Conservation (phyloP, 2,888 invertebrate species). For the Sympetrum striolatum region DNA sequence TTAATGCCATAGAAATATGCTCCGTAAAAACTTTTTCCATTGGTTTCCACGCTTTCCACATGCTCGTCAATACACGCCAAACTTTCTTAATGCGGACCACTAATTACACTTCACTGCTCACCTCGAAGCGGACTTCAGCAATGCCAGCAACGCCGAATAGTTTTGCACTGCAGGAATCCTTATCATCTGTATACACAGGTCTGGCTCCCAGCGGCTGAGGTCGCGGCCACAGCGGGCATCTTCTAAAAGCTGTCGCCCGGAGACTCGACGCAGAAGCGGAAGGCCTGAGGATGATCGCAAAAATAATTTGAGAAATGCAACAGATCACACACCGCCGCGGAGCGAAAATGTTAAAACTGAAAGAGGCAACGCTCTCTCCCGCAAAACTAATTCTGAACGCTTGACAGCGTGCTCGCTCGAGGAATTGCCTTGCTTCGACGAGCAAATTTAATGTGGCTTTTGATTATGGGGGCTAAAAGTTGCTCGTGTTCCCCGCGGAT, state of each 20-base stretch:
- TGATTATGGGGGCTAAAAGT: too few species aligned
- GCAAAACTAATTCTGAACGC: too few species aligned
- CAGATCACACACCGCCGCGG: too few species aligned
- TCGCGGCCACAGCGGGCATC: constrained; percentile 47
- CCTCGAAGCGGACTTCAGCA: constrained; percentile 52
- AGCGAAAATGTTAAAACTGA: too few species aligned
- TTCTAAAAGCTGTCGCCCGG: constrained; percentile 46
- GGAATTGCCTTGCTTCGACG: too few species aligned
- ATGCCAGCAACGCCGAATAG: constrained; percentile 54
- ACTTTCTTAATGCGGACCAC: neutral
- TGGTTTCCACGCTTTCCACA: neutral
- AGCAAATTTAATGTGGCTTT: too few species aligned
- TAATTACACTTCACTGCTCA: constrained; percentile 48
- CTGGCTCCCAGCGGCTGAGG: constrained; percentile 54
- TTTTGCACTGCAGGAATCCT: constrained; percentile 54
- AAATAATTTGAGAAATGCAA: too few species aligned
- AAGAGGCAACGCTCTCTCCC: too few species aligned
- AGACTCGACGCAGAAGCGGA: neutral
- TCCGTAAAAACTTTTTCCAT: neutral
- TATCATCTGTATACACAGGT: constrained; percentile 55
- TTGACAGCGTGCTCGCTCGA: too few species aligned
- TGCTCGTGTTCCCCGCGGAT: too few species aligned
- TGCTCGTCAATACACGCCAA: neutral
- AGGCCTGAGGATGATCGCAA: neutral
- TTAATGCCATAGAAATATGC: too few species aligned